phyloP scores from a whole-genome alignment of 1,140 invertebrate genomes.

The Drosophila melanica region DNA sequence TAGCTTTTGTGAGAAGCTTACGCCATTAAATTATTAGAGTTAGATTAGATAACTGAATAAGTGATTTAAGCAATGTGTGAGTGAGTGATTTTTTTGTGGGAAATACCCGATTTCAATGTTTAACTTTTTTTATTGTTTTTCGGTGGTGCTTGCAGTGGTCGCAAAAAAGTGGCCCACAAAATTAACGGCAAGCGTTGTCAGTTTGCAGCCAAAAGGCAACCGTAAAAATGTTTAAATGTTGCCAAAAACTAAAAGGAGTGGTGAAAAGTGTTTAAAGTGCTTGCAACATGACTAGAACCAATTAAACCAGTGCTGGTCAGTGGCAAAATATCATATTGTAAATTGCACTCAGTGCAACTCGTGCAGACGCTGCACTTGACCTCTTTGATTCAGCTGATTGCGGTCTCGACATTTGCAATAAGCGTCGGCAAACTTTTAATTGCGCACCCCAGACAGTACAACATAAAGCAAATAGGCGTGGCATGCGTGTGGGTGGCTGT shows the following conservation, averaged over 20 bases:
- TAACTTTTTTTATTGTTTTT: background rate
- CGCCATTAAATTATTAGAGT: too few relatives aligned
- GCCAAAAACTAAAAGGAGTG: background rate
- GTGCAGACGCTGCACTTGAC: slow-evolving; percentile 64
- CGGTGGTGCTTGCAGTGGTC: background rate
- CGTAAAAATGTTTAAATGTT: slow-evolving; percentile 4
- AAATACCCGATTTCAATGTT: too few relatives aligned
- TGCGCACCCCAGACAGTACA: slow-evolving; percentile 41
- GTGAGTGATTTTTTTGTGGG: too few relatives aligned
- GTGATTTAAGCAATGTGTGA: too few relatives aligned
- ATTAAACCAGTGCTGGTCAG: slow-evolving; percentile 37
- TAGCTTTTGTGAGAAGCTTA: too few relatives aligned
- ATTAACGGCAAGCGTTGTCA: slow-evolving; percentile 51
- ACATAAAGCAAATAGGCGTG: slow-evolving; percentile 8
- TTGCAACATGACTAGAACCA: slow-evolving; percentile 52
- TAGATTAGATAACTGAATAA: too few relatives aligned
- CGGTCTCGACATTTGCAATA: slow-evolving; percentile 72
- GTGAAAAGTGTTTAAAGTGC: slow-evolving; percentile 15
- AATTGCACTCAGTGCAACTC: slow-evolving; percentile 40
- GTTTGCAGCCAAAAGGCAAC: slow-evolving; percentile 48
- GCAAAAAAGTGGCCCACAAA: slow-evolving; percentile 4
- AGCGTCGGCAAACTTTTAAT: slow-evolving; percentile 76
- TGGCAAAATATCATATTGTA: slow-evolving; percentile 23
- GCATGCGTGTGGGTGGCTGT: background rate
- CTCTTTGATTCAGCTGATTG: slow-evolving; percentile 64